Evolutionary conservation across 2,888 invertebrate species (phyloP).

Genomic region (Cantharis nigra): DNA sequence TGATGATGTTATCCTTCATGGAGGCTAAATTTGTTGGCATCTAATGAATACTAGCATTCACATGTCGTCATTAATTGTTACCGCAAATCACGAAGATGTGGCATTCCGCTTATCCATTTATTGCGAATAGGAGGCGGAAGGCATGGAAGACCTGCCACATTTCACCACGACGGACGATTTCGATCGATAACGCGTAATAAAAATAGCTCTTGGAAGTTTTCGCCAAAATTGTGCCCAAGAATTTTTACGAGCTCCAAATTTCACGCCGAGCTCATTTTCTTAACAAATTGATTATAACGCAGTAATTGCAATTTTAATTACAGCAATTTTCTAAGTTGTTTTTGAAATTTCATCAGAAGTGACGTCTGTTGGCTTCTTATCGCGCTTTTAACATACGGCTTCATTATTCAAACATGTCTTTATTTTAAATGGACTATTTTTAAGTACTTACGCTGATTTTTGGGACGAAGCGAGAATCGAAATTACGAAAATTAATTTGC

Average conservation of each 20-base stretch:
- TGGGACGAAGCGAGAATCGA: not conserved
- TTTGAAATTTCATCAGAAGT: not conserved
- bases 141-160: slow-evolving; percentile 8
- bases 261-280: not conserved
- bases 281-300: not conserved
- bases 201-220: slow-evolving; percentile 11
- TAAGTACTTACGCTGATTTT: not conserved
- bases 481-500: not conserved
- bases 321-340: not conserved
- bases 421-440: not conserved
- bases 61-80: slow-evolving; percentile 11
- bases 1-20: slow-evolving; percentile 12
- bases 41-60: slow-evolving; percentile 7
- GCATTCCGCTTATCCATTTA: not conserved
- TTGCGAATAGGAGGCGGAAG: slow-evolving; percentile 12
- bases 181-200: slow-evolving; percentile 14
- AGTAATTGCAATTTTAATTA: slow-evolving; percentile 1
- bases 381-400: not conserved
- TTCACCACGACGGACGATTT: slow-evolving; percentile 11
- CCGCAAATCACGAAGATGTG: not conserved
- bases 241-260: not conserved
- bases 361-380: slow-evolving; percentile 1
- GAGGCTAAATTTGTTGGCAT: slow-evolving; percentile 7
- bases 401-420: not conserved
- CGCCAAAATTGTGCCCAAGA: not conserved